Conservation (phyloP, 2,797 vertebrate species). For the Gymnoscopelus microlampas region DNA sequence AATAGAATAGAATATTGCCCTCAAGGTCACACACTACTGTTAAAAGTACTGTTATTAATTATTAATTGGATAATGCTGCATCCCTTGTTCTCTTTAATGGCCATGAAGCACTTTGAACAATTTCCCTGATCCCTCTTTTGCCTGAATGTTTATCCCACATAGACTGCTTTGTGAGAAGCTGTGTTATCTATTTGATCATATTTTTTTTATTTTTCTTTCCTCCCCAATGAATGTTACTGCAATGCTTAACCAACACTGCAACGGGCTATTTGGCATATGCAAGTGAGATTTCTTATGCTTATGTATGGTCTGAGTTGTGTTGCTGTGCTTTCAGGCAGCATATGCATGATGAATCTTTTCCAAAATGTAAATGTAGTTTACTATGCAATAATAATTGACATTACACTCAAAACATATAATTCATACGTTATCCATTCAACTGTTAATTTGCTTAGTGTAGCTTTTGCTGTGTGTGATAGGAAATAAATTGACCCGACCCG, state of each 20-base stretch:
- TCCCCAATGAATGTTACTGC: conserved; percentile 68
- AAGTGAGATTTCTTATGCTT: conserved; percentile 48
- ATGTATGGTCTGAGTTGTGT: conserved; percentile 41
- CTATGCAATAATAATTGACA: conserved; percentile 79
- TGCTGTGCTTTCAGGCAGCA: conserved; percentile 50
- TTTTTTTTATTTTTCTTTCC: neutral
- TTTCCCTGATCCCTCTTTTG: conserved; percentile 66
- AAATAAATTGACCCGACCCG: conserved; percentile 4
- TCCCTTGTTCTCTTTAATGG: conserved; percentile 55
- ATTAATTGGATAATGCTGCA: conserved; percentile 41
- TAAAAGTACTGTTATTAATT: conserved; percentile 38
- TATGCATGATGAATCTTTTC: conserved; percentile 51
- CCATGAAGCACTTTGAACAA: conserved; percentile 77
- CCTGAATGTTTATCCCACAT: conserved; percentile 71
- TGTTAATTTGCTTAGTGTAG: conserved; percentile 31
- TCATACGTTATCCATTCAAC: conserved; percentile 39
- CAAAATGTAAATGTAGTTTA: conserved; percentile 65
- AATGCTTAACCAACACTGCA: conserved; percentile 41
- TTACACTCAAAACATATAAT: conserved; percentile 55
- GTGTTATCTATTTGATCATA: conserved; percentile 47
- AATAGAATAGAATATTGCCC: conserved; percentile 39
- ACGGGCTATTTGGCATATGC: conserved; percentile 44
- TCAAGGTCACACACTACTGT: conserved; percentile 32
- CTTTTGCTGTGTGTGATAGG: conserved; percentile 37
- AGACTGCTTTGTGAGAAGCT: conserved; percentile 60